A percentile compares a stretch with the other conserved stretches of the same genome.
Evolutionary conservation across 1,140 invertebrate species (phyloP).

Genomic region (Paramacrobiotus metropolitanus): DNA sequence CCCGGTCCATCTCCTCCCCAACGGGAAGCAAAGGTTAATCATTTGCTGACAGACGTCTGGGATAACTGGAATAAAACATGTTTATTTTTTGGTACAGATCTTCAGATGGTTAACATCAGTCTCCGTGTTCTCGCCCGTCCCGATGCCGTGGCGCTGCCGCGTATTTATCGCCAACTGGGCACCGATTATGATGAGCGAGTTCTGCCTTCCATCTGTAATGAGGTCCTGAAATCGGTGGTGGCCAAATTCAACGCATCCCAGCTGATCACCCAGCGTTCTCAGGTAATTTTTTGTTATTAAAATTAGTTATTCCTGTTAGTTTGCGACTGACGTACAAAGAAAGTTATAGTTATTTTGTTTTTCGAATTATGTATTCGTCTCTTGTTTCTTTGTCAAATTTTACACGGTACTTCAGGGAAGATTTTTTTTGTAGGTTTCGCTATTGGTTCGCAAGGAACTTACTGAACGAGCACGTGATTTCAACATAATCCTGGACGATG

Average conservation of each 20-base stretch:
- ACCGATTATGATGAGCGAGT: conserved; percentile 36
- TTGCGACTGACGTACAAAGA: too few species aligned
- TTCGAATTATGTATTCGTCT: conserved; percentile 1
- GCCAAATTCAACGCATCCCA: conserved; percentile 99
- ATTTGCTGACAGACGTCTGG: conserved; percentile 7
- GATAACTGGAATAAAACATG: neutral
- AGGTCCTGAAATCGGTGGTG: conserved; percentile 86
- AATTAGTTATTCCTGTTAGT: conserved; percentile 9
- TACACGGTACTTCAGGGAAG: too few species aligned
- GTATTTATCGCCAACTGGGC: conserved; percentile 60
- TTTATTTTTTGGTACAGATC: conserved; percentile 31
- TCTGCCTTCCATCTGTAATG: conserved; percentile 92
- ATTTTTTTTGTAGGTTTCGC: conserved; percentile 46
- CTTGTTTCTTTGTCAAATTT: too few species aligned
- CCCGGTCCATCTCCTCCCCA: conserved; percentile 83
- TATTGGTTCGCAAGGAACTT: conserved; percentile 73
- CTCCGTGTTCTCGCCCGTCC: conserved; percentile 81
- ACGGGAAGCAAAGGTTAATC: conserved; percentile 67
- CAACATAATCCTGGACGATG: conserved; percentile 95
- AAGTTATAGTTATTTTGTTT: conserved; percentile 7
- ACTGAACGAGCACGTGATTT: conserved; percentile 93
- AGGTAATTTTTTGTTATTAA: conserved; percentile 31
- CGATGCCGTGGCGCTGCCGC: conserved; percentile 48
- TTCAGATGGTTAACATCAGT: conserved; percentile 99
- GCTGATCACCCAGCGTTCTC: conserved; percentile 89